Base-by-base conservation (phyloP, 1,140 invertebrate genomes). In the Notospermus geniculatus region DNA sequence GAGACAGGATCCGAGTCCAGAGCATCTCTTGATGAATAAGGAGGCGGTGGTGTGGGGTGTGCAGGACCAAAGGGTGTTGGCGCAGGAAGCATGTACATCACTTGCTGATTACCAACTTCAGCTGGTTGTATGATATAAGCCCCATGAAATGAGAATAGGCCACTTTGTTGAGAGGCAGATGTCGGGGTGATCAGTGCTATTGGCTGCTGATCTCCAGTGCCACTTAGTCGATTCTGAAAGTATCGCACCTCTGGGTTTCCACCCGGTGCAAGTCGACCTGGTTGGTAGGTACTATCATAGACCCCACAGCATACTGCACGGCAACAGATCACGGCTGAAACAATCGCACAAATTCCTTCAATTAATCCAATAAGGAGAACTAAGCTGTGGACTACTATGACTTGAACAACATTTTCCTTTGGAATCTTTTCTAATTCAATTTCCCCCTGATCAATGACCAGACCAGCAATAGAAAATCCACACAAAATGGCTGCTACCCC, bases 131-230 rank as follows among this genome's bases (percentile, higher is more conserved):
- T 50, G n/a, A 50, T 50, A n/a, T 50, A 50, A 5, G 46, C 46
- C n/a, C 46, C 46, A n/a, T 50, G 46, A 23, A 50, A 50, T 27
- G 46, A 50, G n/a, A 50, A 50, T n/a, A 50, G n/a, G n/a, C 46
- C 46, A 23, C 46, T 27, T 19, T 19, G n/a, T 50, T 27, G 46
- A 50, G 19, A 19, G 9, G 46, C 4, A 5, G n/a, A 27, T n/a
- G 46, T 19, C 25, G n/a, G 46, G 46, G 25, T 23, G n/a, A 50
- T 50, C 46, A 36, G 32, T 15, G 32, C 32, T 7, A 27, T 27
- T 5, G 25, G n/a, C 46, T 50, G 46, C 25, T 50, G 46, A 19
- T 27, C 46, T n/a, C 25, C 46, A n/a, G 32, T 15, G 15, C 32
- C 32, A 36, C 32, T 36, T 36, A 36, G 15, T 7, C 32, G 32